Evolutionary conservation across 2,113 vertebrate genomes (phyloP), one percentile per base, ranked within the genome.

Genomic region (Stigmatopora nigra): DNA sequence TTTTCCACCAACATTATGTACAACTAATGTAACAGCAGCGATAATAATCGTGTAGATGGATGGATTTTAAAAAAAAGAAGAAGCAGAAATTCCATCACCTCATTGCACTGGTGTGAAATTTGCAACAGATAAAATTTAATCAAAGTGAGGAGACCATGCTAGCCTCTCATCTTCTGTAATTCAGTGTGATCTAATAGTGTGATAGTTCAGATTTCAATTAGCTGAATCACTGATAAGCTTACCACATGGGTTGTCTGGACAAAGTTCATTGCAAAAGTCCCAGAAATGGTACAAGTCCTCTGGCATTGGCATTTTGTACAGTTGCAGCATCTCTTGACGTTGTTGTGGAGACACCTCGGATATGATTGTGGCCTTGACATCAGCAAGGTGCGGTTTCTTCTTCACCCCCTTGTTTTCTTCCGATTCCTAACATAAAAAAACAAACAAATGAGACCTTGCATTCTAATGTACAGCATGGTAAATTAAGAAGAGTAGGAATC

Each of bases 271-370:
- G 85, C 97, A 99, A 78, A 98, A 94, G 62, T 91, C 92, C 97
- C 97, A 99, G 59, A 99, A 95, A 51, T 94, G 91, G 71, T 92
- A 98, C 70, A 98, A 93, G 71, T 99, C 96, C 61, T 94, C 93
- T 25, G 97, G 97, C 84, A 97, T 90, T 3, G 86, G 82, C 45
- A 99, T 91, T 13, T 71, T 87, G 78, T 96, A 98, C 12, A 90
- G 80, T 51, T 78, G 84, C 9, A 77, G 81, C 19, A 93, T 88
- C 56, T 94, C 91, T 67, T 94, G 92, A 49, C 88, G 90, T 25
- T 88, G 83, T 10, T 82, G 68, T 7, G 83, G 78, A 10, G 86
- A 73, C 64, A 86, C 82, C 51, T 60, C 57, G 0, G 80, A 63
- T 7, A 41, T 1, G 0, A 31, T 46, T 19, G 35, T 10, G 0